Percentiles rank a stretch among this genome's conserved stretches.
These are phyloP conservation scores for Lissocephala sabroskyi DNA, from an alignment of 2,888 invertebrate genomes.

Conservation along the genomic window DNA sequence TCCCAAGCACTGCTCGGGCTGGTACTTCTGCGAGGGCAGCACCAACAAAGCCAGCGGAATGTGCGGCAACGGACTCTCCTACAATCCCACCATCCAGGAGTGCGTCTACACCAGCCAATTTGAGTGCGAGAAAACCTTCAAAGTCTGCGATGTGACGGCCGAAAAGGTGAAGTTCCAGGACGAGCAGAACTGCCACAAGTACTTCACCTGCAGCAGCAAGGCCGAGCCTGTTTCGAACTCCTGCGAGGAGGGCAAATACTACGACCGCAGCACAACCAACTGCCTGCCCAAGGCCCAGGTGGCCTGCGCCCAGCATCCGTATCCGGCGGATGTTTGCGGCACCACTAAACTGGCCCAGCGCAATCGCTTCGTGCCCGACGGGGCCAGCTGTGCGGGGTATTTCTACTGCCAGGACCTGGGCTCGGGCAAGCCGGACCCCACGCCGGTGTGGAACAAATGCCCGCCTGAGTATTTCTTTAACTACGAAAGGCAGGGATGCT, in stretches of 20 bases:
- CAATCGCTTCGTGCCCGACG: slow-evolving; percentile 48
- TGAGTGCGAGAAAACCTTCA: slow-evolving; percentile 36
- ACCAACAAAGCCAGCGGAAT: slow-evolving; percentile 11
- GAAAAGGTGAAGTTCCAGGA: slow-evolving; percentile 27
- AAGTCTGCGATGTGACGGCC: slow-evolving; percentile 50
- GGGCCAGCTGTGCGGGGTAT: slow-evolving; percentile 61
- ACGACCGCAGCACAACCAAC: slow-evolving; percentile 15
- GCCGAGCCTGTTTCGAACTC: not conserved
- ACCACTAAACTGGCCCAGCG: slow-evolving; percentile 50
- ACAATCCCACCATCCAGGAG: slow-evolving; percentile 21
- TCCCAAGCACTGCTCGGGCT: slow-evolving; percentile 48
- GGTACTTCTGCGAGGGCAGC: slow-evolving; percentile 41
- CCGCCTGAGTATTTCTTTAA: slow-evolving; percentile 43
- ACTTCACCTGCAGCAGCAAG: slow-evolving; percentile 36
- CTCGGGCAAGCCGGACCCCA: slow-evolving; percentile 40
- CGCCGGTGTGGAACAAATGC: slow-evolving; percentile 51
- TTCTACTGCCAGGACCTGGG: slow-evolving; percentile 56
- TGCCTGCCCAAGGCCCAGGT: slow-evolving; percentile 45
- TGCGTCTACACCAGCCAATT: slow-evolving; percentile 42
- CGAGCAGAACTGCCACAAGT: slow-evolving; percentile 49
- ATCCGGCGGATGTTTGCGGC: slow-evolving; percentile 53
- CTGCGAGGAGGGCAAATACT: slow-evolving; percentile 48
- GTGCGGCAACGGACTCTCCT: slow-evolving; percentile 37
- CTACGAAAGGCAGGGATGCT: slow-evolving; percentile 31
- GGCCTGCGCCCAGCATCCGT: slow-evolving; percentile 45